Base-by-base conservation (phyloP, 2,888 invertebrate genomes). In the Loripinus fragilis region DNA sequence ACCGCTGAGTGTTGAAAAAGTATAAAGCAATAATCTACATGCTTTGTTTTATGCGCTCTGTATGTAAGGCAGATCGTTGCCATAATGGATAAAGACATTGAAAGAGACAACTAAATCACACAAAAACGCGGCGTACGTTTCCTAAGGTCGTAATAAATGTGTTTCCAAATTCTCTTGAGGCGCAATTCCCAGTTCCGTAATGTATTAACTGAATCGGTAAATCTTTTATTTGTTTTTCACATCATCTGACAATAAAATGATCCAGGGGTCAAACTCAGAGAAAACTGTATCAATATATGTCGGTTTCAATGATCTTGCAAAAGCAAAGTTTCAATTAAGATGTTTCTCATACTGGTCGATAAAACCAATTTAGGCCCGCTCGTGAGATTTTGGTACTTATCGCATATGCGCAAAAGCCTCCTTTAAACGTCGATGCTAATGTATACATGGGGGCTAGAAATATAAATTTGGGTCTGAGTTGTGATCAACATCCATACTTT, bases 361-460 rank as follows among this genome's bases (percentile, higher is more conserved):
- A 67, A 74, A 67, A 50, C 74, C 50, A 42, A 74, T 74, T 75
- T n/a, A n/a, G n/a, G n/a, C n/a, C n/a, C n/a, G n/a, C n/a, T n/a
- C n/a, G n/a, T n/a, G n/a, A n/a, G n/a, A n/a, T n/a, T n/a, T n/a
- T n/a, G n/a, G n/a, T n/a, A n/a, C n/a, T n/a, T n/a, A n/a, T n/a
- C n/a, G n/a, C n/a, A n/a, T n/a, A n/a, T n/a, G n/a, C n/a, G n/a
- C n/a, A n/a, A n/a, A n/a, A n/a, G n/a, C n/a, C n/a, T n/a, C n/a
- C n/a, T n/a, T n/a, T n/a, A n/a, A n/a, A n/a, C n/a, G n/a, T n/a
- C n/a, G n/a, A n/a, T n/a, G n/a, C n/a, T n/a, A n/a, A n/a, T n/a
- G n/a, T n/a, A n/a, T n/a, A n/a, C n/a, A n/a, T n/a, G n/a, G n/a
- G n/a, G n/a, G n/a, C n/a, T n/a, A n/a, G n/a, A n/a, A n/a, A n/a